Evolutionary conservation across 1,140 invertebrate genomes (phyloP).

Genomic region (Apocrypta bakeri): DNA sequence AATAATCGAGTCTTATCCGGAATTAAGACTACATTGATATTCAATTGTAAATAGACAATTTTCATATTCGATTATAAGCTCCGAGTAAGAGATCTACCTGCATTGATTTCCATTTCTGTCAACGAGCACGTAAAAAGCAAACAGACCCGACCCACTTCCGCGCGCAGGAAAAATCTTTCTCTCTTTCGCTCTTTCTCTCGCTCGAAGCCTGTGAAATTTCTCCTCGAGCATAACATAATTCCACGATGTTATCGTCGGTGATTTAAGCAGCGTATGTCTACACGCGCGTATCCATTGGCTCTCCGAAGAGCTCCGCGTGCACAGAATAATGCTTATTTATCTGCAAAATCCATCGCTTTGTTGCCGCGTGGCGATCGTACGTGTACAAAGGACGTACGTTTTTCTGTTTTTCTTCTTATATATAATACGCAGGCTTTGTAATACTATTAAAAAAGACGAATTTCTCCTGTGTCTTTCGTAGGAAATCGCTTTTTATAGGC

Average conservation of each 20-base stretch:
- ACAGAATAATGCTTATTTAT: slow-evolving; percentile 13
- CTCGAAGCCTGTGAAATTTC: neutral
- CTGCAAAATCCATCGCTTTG: slow-evolving; percentile 3
- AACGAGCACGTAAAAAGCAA: neutral
- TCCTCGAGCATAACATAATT: slow-evolving; percentile 4
- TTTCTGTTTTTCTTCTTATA: slow-evolving; percentile 30
- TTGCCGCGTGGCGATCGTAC: slow-evolving; percentile 24
- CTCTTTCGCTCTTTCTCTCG: neutral
- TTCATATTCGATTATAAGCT: neutral
- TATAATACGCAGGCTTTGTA: no score
- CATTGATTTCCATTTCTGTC: neutral
- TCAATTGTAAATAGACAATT: neutral
- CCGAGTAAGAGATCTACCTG: neutral
- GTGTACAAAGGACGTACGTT: slow-evolving; percentile 7
- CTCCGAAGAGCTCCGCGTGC: slow-evolving; percentile 12
- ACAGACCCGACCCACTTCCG: neutral
- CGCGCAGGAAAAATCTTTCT: neutral
- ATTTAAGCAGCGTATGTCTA: slow-evolving; percentile 15
- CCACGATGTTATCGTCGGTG: slow-evolving; percentile 14
- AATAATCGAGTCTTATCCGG: no score
- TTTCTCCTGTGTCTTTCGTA: neutral
- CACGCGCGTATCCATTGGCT: neutral
- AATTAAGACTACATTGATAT: no score
- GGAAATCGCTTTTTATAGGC: slow-evolving; percentile 43
- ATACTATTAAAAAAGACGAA: neutral